A percentile compares a stretch with the other conserved stretches of the same genome.
phyloP scores from a whole-genome alignment of 2,888 invertebrate species.

The Nipponacmea schrenckii region DNA sequence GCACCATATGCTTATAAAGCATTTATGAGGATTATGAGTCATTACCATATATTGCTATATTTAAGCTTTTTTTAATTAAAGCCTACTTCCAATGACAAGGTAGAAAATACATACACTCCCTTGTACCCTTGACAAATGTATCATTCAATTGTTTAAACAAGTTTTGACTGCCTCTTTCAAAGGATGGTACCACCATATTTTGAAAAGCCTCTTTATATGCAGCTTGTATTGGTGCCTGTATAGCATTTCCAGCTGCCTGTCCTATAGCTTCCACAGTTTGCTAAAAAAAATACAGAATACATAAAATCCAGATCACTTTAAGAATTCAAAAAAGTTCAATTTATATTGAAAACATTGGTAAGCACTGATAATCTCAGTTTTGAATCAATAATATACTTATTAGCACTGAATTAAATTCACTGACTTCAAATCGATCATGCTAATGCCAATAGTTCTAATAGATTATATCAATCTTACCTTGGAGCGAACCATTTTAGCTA shows the following conservation, averaged over 20 bases:
- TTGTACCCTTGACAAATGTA: constrained; percentile 86
- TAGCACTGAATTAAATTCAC: no score
- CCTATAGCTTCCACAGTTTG: constrained; percentile 79
- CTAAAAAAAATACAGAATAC: constrained; percentile 71
- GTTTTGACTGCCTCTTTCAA: constrained; percentile 86
- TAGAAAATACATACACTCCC: constrained; percentile 79
- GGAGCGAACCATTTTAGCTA: constrained; percentile 82
- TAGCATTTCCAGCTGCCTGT: constrained; percentile 72
- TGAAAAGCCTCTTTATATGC: constrained; percentile 83
- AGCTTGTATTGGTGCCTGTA: constrained; percentile 73
- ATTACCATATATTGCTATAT: no score
- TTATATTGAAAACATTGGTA: no score
- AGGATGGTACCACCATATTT: constrained; percentile 79
- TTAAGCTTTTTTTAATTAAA: no score
- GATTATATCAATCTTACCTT: constrained; percentile 73
- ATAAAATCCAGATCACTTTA: no score
- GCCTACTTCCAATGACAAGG: no score
- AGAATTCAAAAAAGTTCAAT: not conserved
- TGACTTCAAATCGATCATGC: no score
- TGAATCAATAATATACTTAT: no score
- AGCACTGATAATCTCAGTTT: no score
- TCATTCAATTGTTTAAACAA: constrained; percentile 92
- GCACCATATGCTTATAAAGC: no score
- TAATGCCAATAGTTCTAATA: no score
- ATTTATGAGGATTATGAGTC: no score